Evolutionary conservation across 2,797 vertebrate species (phyloP), one percentile per base, ranked within the genome.

Genomic region (Paedocypris micromegethes): DNA sequence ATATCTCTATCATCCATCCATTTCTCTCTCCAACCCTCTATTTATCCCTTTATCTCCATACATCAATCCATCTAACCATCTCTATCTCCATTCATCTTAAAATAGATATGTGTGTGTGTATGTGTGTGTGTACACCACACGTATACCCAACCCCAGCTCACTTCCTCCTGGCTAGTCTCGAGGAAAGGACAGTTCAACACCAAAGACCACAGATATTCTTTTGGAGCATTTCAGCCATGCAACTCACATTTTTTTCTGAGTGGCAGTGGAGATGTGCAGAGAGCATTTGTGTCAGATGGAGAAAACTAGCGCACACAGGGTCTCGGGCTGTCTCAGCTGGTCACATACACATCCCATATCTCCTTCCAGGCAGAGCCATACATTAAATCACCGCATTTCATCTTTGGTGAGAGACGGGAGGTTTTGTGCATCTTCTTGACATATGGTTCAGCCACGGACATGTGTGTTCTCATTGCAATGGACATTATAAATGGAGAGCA

Each of bases 311-410:
- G 75, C 72, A 73, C 47, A 81, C 74, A 77, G 78, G 80, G 81
- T 82, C 84, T 85, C 79, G 77, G 81, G 85, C 81, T 78, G 81
- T 79, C 80, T 76, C 77, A 74, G 57, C 79, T 67, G 48, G 59
- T 62, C 70, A 75, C 80, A 78, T 70, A 40, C 82, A 79, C 79
- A 82, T 78, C 82, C 82, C 79, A 86, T 86, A 84, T 85, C 80
- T 67, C 83, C 77, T 77, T 81, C 74, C 72, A 66, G 78, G 74
- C 80, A 80, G 81, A 78, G 77, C 75, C 44, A 47, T 73, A 78
- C 83, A 85, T 86, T 87, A 84, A 88, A 88, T 86, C 82, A 84
- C 81, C 76, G 78, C 62, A 78, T 89, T 86, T 86, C 81, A 87
- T 84, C 86, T 83, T 81, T 66, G 81, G 76, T 79, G 63, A 70